phyloP scores from a whole-genome alignment of 2,888 invertebrate species.

The Galeruca laticollis region DNA sequence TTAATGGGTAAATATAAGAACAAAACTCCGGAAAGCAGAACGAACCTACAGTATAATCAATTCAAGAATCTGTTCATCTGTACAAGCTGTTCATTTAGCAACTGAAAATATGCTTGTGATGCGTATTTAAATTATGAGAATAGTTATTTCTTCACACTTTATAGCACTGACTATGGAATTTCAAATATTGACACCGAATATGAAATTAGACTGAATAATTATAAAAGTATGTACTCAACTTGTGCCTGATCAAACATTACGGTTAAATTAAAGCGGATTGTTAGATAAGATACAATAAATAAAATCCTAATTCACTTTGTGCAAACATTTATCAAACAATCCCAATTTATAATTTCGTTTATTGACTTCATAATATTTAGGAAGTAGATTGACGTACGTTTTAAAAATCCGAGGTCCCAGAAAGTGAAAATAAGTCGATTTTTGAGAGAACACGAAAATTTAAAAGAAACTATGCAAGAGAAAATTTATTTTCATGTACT shows the following conservation, averaged over 20 bases:
- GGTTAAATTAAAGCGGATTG: slow-evolving; percentile 3
- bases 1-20: too few species aligned
- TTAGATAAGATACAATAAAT: slow-evolving; percentile 8
- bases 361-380: not conserved
- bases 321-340: not conserved
- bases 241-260: not conserved
- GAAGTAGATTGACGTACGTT: not conserved
- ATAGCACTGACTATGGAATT: not conserved
- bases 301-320: slow-evolving; percentile 4
- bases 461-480: too few species aligned
- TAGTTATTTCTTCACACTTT: not conserved
- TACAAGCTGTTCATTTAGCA: too few species aligned
- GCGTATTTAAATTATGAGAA: not conserved
- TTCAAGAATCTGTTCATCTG: too few species aligned
- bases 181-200: slow-evolving; percentile 14
- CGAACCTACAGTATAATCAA: too few species aligned
- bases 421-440: too few species aligned
- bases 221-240: not conserved
- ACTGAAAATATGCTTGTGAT: too few species aligned
- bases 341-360: slow-evolving; percentile 3
- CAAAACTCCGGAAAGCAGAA: too few species aligned
- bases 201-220: slow-evolving; percentile 8
- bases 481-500: too few species aligned
- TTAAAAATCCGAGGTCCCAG: not conserved
- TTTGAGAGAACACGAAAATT: too few species aligned